Percentiles rank a stretch among this genome's conserved stretches.
phyloP scores from a whole-genome alignment of 2,888 invertebrate genomes.

The Tanytarsus gracilentus region DNA sequence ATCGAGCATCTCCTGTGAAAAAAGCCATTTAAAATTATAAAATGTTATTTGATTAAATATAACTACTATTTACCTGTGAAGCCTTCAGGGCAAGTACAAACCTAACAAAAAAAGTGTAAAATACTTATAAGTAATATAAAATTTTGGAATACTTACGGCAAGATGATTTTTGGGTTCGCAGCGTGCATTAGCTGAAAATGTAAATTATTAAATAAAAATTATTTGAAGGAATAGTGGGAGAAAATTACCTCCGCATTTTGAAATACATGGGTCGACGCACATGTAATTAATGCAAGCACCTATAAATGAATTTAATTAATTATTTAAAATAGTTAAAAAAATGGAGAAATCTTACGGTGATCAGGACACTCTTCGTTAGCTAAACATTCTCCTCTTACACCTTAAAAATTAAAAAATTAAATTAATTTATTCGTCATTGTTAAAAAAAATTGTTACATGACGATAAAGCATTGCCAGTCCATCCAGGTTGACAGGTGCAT shows the following conservation, averaged over 20 bases:
- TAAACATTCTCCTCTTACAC: slow-evolving; percentile 64
- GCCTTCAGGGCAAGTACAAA: slow-evolving; percentile 69
- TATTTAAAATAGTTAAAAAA: too few relatives aligned
- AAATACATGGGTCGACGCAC: slow-evolving; percentile 65
- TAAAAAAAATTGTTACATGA: slow-evolving; percentile 34
- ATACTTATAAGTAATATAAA: too few relatives aligned
- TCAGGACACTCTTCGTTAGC: slow-evolving; percentile 67
- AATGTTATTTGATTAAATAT: too few relatives aligned
- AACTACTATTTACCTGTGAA: too few relatives aligned
- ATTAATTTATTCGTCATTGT: background rate
- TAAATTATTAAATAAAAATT: too few relatives aligned
- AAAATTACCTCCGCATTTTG: slow-evolving; percentile 75
- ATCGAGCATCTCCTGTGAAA: slow-evolving; percentile 52
- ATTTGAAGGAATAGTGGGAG: too few relatives aligned
- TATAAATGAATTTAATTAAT: too few relatives aligned
- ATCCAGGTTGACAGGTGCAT: slow-evolving; percentile 71
- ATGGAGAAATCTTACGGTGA: too few relatives aligned
- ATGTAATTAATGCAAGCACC: slow-evolving; percentile 69
- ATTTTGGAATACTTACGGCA: too few relatives aligned
- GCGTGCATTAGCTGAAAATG: slow-evolving; percentile 60
- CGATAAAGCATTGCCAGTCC: slow-evolving; percentile 65
- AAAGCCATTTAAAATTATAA: too few relatives aligned
- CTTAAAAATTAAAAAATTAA: slow-evolving; percentile 1
- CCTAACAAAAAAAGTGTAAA: too few relatives aligned
- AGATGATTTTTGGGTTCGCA: slow-evolving; percentile 68